Conservation (phyloP, 2,113 vertebrate genomes). For the Caranx ignobilis region DNA sequence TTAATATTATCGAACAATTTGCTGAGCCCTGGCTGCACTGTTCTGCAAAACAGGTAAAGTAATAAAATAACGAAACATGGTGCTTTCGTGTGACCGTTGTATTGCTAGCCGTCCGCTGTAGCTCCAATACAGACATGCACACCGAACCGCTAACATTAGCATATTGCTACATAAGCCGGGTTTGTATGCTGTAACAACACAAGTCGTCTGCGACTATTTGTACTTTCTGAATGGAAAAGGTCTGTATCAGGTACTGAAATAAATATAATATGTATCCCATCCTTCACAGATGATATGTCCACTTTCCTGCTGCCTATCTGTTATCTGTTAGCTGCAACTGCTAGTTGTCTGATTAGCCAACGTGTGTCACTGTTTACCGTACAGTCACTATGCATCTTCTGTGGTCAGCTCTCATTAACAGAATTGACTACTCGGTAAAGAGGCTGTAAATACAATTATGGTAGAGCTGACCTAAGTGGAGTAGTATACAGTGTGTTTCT, state of each 20-base stretch:
- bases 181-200: background rate
- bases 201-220: background rate
- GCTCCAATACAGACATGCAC: background rate
- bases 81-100: fast-evolving
- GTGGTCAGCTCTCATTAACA: no score
- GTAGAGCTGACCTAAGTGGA: background rate
- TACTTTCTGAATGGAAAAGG: background rate
- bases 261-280: fast-evolving
- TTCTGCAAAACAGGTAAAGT: slow-evolving; percentile 82
- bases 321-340: background rate
- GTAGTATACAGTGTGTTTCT: background rate
- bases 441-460: no score
- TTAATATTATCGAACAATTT: slow-evolving; percentile 71
- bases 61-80: background rate
- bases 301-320: background rate
- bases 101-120: fast-evolving
- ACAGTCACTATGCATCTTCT: fast-evolving
- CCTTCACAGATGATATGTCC: background rate
- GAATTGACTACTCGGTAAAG: fast-evolving
- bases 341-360: background rate
- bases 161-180: slow-evolving; percentile 32
- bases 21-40: slow-evolving; percentile 66
- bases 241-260: fast-evolving
- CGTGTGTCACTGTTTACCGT: slow-evolving; percentile 34
- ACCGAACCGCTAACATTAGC: slow-evolving; percentile 44